Evolutionary conservation across 2,888 invertebrate genomes (phyloP), one percentile per base, ranked within the genome.

Genomic region (Autographa pulchrina): DNA sequence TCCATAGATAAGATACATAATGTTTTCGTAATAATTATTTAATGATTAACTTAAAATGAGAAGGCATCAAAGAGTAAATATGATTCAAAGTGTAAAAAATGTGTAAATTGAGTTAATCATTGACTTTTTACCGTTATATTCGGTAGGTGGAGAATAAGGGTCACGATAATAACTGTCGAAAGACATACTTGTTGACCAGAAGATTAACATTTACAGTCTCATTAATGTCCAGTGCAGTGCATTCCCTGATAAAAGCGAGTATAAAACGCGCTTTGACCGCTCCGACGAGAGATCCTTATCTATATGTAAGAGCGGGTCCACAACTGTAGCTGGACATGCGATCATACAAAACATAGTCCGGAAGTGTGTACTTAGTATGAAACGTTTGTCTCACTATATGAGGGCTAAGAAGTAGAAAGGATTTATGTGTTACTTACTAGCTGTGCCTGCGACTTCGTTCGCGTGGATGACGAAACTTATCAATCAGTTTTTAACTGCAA

Each of bases 331-430:
- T 60, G 32, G 65, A 65, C 56, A 64, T 14, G 43, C 61, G 56
- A 41, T 20, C 52, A 38, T 32, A 66, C 69, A 68, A 69, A 71
- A 75, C 68, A 60, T 80, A 59, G 66, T 38, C 66, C 67, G 70
- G 67, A 74, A 71, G 48, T 52, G 62, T 70, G 25, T 65, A 70
- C 65, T 67, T 68, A 48, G 62, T 65, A 20, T 54, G 62, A 75
- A 32, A 38, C 63, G 65, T 80, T 77, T 68, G 77, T 65, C 76
- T 65, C 76, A 75, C 5, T 11, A 63, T 66, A 62, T 58, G 66
- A 63, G 65, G 67, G 60, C 70, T 81, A 65, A 77, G 52, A 20
- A 16, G 20, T 48, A 43, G 20, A 61, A 16, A 32, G 7, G 25
- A 48, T n/a, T 48, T 41, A 41, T 13, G 41, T 3, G 25, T 25